phyloP scores from a whole-genome alignment of 2,113 vertebrate species.

The Cricetomys ansorgei region DNA sequence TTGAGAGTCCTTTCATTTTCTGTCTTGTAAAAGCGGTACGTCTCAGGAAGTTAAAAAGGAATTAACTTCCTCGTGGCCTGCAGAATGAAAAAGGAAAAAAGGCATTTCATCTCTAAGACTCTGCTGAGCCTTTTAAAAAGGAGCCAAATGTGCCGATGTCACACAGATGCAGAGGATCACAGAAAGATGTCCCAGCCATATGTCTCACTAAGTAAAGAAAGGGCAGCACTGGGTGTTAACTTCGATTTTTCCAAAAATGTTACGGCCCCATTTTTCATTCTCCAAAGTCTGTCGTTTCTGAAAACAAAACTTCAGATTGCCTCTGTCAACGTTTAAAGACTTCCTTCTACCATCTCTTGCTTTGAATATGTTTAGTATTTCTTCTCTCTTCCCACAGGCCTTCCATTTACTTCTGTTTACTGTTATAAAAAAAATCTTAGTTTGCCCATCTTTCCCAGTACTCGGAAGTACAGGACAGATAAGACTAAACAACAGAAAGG shows the following conservation, averaged over 20 bases:
- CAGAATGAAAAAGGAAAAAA: constrained; percentile 40
- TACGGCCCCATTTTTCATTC: neutral
- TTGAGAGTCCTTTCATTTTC: constrained; percentile 5
- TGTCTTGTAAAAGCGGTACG: neutral
- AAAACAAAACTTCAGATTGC: neutral
- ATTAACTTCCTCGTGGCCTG: constrained; percentile 39
- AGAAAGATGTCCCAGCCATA: constrained; percentile 2
- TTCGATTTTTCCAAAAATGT: neutral
- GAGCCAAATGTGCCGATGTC: neutral
- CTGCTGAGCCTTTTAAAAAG: constrained; percentile 32
- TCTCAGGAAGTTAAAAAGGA: constrained; percentile 37
- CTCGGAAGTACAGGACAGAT: constrained; percentile 18
- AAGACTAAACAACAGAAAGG: constrained; percentile 18
- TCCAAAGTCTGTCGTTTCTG: constrained; percentile 12
- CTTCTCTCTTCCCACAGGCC: constrained; percentile 16
- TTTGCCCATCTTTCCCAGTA: neutral
- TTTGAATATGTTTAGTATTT: neutral
- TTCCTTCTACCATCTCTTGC: neutral
- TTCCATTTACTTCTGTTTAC: neutral
- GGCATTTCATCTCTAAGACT: constrained; percentile 23
- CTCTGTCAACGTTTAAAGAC: neutral
- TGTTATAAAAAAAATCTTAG: constrained; percentile 41
- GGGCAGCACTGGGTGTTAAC: constrained; percentile 1
- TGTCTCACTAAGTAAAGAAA: constrained; percentile 22
- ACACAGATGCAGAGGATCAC: neutral